Evolutionary conservation across 2,797 vertebrate genomes (phyloP).

Genomic region (Miopithecus talapoin): DNA sequence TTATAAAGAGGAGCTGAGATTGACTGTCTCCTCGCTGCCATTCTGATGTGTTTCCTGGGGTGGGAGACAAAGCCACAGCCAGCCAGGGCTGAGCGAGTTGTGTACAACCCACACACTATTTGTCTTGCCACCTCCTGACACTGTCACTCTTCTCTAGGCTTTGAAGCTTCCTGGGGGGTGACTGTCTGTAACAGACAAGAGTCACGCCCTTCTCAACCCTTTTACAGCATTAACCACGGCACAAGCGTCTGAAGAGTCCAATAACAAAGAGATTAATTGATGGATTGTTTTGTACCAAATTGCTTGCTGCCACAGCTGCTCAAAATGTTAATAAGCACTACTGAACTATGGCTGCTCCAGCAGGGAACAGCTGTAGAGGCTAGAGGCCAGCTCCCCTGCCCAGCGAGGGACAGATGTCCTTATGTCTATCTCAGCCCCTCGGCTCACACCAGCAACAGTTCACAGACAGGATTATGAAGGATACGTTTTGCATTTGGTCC

Average conservation of each 20-base stretch:
- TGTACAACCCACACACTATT: not conserved
- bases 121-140: not conserved
- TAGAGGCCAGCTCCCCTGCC: not conserved
- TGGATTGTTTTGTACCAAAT: conserved; percentile 41
- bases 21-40: not conserved
- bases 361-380: conserved; percentile 37
- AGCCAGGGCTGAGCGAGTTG: not conserved
- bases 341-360: not conserved
- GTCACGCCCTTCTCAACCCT: not conserved
- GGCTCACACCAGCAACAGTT: not conserved
- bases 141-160: not conserved
- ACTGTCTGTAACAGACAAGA: not conserved
- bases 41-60: not conserved
- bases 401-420: not conserved
- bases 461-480: not conserved
- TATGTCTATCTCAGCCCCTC: not conserved
- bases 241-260: conserved; percentile 4
- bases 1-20: not conserved
- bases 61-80: not conserved
- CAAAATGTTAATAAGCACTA: conserved; percentile 27
- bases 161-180: not conserved
- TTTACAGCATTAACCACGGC: not conserved
- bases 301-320: conserved; percentile 48
- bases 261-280: conserved; percentile 60
- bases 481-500: not conserved